These are phyloP conservation scores for Sipha flava DNA, from an alignment of 1,140 invertebrate genomes.

Conservation along the genomic window DNA sequence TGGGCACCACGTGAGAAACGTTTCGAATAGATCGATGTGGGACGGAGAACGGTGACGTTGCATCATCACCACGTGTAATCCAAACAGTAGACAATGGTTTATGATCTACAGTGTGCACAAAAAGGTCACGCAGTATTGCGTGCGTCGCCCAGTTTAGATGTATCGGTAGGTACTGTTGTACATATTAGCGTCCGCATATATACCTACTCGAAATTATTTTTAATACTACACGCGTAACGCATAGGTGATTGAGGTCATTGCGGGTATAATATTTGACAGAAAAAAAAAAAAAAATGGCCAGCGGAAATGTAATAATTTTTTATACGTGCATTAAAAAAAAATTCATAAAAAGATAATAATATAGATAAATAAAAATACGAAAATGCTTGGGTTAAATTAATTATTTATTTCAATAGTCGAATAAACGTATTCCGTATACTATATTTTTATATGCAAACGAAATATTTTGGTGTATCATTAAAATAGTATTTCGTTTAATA, in stretches of 20 bases:
- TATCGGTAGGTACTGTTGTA: too few relatives aligned
- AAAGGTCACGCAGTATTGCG: conserved; percentile 11
- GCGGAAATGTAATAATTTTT: not conserved
- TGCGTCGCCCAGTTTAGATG: not conserved
- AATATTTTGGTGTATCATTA: too few relatives aligned
- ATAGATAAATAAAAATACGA: too few relatives aligned
- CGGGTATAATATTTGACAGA: not conserved
- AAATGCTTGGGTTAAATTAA: too few relatives aligned
- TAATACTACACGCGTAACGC: not conserved
- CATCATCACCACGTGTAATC: not conserved
- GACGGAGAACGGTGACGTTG: not conserved
- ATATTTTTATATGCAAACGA: too few relatives aligned
- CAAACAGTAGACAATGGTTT: not conserved
- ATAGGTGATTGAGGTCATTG: not conserved
- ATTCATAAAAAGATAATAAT: too few relatives aligned
- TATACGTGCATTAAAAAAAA: not conserved
- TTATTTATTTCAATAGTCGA: too few relatives aligned
- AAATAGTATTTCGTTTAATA: too few relatives aligned
- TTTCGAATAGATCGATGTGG: not conserved
- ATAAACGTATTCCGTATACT: too few relatives aligned
- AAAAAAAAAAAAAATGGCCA: not conserved
- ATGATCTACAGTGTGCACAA: not conserved
- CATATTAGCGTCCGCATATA: not conserved
- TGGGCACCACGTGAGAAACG: not conserved
- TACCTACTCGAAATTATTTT: not conserved